Evolutionary conservation across 2,797 vertebrate genomes (phyloP), one percentile per base, ranked within the genome.

Genomic region (Oreonectes daqikongensis): DNA sequence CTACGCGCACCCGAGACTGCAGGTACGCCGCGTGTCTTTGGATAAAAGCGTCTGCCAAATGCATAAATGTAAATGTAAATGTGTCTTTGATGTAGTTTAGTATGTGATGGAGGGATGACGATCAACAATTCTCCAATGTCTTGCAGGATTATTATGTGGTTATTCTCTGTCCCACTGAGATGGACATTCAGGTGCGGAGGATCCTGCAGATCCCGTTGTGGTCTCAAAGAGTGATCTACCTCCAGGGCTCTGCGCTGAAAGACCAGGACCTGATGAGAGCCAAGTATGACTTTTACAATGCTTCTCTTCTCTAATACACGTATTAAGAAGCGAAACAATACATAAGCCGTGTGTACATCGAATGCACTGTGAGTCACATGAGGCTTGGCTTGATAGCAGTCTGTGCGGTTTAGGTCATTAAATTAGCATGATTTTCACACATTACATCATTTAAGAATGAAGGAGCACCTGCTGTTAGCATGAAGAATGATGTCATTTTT

Each of bases 261-360:
- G 94, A 95, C 85, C 93, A 94, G 87, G 94, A 95, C 83, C 89
- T 95, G 67, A 95, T 94, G 93, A 92, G 94, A 81, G 94, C 94
- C 78, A 95, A 95, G 94, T 94, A 85, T 89, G 94, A 87, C 17
- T 14, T 59, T 42, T 4, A 42, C 12, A 42, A 42, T 42, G 40
- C 12, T 40, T 40, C 9, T 12, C 38, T 40, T 35, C 32, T 35
- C 32, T 35, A 35, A 35, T 35, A 35, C 32, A 35, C 10, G 12
- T 42, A 10, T 42, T 14, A 14, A 12, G 40, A 42, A 14, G 40
- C 40, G 2, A 42, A 42, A 14, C 2, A 42, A 42, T 3, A 4
- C 40, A 42, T 42, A n/a, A n/a, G n/a, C n/a, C n/a, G n/a, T 14
- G 12, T 40, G 12, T 40, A 40, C 38, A 40, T 12, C 2, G 12